Evolutionary conservation across 2,797 vertebrate species (phyloP).

Genomic region (Alcedo atthis): DNA sequence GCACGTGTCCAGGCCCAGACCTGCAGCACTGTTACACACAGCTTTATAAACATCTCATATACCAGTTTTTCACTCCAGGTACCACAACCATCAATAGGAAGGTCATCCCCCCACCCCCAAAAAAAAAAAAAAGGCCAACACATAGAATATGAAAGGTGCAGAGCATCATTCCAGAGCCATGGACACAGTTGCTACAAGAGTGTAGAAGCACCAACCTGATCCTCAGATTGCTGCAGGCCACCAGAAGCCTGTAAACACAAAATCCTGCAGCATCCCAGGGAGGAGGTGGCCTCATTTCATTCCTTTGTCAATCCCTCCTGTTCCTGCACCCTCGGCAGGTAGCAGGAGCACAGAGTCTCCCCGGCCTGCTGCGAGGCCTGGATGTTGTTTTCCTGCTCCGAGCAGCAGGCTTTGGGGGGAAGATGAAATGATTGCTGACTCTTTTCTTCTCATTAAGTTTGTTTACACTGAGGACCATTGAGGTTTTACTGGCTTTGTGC

Average conservation of each 20-base stretch:
- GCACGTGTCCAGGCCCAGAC: background rate
- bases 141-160: background rate
- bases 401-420: constrained; percentile 20
- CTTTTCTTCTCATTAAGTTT: constrained; percentile 52
- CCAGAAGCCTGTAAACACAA: background rate
- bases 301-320: background rate
- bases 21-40: background rate
- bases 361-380: background rate
- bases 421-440: constrained; percentile 55
- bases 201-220: background rate
- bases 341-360: background rate
- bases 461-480: background rate
- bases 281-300: background rate
- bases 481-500: constrained; percentile 28
- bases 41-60: background rate
- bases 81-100: background rate
- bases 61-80: background rate
- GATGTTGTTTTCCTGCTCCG: background rate
- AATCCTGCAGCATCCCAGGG: background rate
- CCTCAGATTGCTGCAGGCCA: background rate
- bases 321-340: background rate
- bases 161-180: background rate
- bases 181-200: background rate
- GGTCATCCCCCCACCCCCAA: background rate
- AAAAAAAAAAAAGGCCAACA: background rate